Base-by-base conservation (phyloP, 2,113 vertebrate genomes). In the Cynoglossus semilaevis region DNA sequence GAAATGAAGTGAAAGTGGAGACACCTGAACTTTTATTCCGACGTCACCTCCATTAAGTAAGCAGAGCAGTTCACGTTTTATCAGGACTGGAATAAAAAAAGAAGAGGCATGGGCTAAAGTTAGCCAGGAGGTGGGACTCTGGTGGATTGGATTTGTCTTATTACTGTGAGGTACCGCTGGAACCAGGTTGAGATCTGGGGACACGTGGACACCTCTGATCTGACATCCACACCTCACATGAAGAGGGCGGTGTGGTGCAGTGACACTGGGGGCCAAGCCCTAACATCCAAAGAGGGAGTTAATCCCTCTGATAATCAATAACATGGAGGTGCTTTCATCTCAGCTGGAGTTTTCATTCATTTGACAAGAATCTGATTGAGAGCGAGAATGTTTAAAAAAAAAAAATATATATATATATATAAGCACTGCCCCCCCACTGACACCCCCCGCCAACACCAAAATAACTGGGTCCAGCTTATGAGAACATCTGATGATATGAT, bases 221-320 rank as follows among this genome's bases (percentile, higher is more conserved):
- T n/a, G n/a, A n/a, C n/a, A n/a, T n/a, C n/a, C n/a, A n/a, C n/a
- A n/a, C n/a, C 22, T 29, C 22, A 29, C 3, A 29, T 29, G 22
- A 4, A 6, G 22, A 29, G 22, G 77, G 80, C 64, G 75, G 67
- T 79, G 78, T 69, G 37, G 54, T 79, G 80, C 70, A 51, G 56
- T 12, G 69, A 82, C 81, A 57, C 16, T 47, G 63, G 51, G 51
- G 82, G 82, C 69, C 58, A 74, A 81, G 82, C 76, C 74, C 74
- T 51, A 80, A 80, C 81, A 76, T 81, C 76, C 70, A 49, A 70
- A 47, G 51, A 44, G 57, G 51, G 22, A 29, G 64, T 65, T 87
- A 87, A 88, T 86, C 86, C 85, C 51, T 83, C 81, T 75, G 74
- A 86, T 87, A 87, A 89, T 89, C 85, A 84, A 85, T 89, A 81